Base-by-base conservation (phyloP, 2,797 vertebrate genomes). In the Ptychadena robeensis region DNA sequence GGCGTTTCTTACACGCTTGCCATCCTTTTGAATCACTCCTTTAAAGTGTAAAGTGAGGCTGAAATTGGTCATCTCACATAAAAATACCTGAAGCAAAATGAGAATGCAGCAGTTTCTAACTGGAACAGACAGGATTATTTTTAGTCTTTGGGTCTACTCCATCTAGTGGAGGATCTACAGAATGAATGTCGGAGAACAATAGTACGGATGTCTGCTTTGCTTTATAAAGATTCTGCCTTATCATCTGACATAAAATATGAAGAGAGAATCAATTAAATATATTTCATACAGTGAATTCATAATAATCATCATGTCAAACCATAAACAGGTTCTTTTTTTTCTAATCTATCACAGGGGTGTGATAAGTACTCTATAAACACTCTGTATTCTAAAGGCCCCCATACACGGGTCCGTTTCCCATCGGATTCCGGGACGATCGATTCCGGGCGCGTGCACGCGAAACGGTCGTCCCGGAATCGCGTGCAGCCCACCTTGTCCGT, bases 151-250 rank as follows among this genome's bases (percentile, higher is more conserved):
- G 12, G 34, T 63, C 44, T 63, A 35, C 73, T 31, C 81, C 81
- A 74, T 82, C 81, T 82, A 63, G 81, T 76, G 81, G 57, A 32
- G 10, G 11, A 63, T 76, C 57, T 34, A 18, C 2, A 34, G 28
- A 76, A 82, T 38, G 61, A 28, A 68, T 40, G 7, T 22, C 15
- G 9, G 40, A n/a, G 30, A 53, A 9, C n/a, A 66, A 44, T n/a
- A 30, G 44, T 63, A 10, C 15, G 27, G 79, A 28, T 28, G 59
- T 14, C 27, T 63, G 37, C 37, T 8, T 38, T 38, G 3, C 37
- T 38, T 38, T 38, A 38, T 1, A 44, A 44, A 44, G 4, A 44
- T 44, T 2, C 40, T 44, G 14, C 15, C 40, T 14, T 44, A 44
- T 44, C 18, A 18, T 18, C 10, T 53, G 0, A 22, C 18, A 7